A percentile compares a stretch with the other conserved stretches of the same genome.
These are phyloP conservation scores for Brachionus manjavacas DNA, from an alignment of 1,140 invertebrate species.

Conservation along the genomic window DNA sequence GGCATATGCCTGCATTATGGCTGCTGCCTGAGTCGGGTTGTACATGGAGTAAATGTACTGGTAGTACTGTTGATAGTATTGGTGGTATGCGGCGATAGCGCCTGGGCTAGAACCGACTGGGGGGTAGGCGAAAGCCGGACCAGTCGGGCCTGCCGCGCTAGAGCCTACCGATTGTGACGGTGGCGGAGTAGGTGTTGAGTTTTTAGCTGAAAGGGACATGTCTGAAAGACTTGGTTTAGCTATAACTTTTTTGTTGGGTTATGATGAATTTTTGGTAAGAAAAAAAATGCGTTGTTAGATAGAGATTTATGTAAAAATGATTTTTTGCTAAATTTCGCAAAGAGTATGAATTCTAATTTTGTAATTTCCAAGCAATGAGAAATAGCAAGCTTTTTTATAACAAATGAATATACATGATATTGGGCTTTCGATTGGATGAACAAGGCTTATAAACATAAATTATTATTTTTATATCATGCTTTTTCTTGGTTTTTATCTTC, in stretches of 20 bases:
- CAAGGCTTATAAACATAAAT: background rate
- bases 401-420: background rate
- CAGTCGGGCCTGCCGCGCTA: background rate
- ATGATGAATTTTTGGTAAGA: background rate
- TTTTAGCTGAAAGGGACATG: background rate
- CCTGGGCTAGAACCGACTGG: background rate
- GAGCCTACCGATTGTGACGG: background rate
- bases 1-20: background rate
- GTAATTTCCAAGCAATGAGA: background rate
- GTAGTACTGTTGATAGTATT: conserved; percentile 14
- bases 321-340: background rate
- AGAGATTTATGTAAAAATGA: background rate
- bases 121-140: background rate
- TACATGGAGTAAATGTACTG: background rate
- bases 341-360: background rate
- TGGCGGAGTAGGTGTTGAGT: background rate
- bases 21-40: background rate
- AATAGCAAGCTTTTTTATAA: background rate
- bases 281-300: background rate
- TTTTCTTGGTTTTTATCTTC: background rate
- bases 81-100: background rate
- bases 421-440: background rate
- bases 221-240: background rate
- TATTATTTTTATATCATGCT: conserved; percentile 4
- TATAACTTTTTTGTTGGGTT: background rate